Conservation (phyloP, 2,113 vertebrate species). For the Oryzias curvinotus region DNA sequence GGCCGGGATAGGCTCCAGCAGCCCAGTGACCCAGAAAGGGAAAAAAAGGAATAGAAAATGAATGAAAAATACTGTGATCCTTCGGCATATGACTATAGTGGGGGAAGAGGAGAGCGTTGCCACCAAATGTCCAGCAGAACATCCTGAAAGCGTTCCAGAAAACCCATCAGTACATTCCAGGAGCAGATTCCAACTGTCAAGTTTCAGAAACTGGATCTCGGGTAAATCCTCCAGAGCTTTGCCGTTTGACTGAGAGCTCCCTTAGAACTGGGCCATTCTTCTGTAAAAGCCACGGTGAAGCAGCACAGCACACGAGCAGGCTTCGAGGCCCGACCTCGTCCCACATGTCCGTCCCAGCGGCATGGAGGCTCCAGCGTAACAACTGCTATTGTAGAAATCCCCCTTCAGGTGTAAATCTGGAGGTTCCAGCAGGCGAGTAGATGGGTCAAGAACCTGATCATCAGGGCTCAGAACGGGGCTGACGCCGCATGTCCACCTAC, state of each 20-base stretch:
- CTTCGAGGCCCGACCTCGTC: constrained; percentile 7
- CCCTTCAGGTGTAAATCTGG: neutral
- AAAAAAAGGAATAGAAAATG: no score
- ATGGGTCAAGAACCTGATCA: neutral
- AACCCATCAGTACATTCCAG: constrained; percentile 16
- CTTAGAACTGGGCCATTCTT: constrained; percentile 6
- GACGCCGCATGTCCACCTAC: no score
- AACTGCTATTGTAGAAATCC: neutral
- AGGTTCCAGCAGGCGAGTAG: neutral
- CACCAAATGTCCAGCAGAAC: neutral
- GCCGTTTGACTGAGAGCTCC: neutral
- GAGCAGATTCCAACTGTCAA: constrained; percentile 13
- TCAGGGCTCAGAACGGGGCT: no score
- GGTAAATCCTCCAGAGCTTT: neutral
- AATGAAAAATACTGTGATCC: constrained; percentile 54
- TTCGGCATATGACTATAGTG: constrained; percentile 66
- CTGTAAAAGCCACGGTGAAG: neutral
- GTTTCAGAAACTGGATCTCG: neutral
- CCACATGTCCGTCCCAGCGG: neutral
- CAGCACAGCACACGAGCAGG: neutral
- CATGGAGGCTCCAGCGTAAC: neutral
- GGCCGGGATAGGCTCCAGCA: no score
- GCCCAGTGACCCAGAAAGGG: no score
- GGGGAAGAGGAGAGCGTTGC: constrained; percentile 21
- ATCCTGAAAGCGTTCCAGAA: constrained; percentile 5